Percentiles rank a stretch among this genome's conserved stretches.
These are phyloP conservation scores for Drosophila pegasa DNA, from an alignment of 2,888 invertebrate species.

Conservation along the genomic window DNA sequence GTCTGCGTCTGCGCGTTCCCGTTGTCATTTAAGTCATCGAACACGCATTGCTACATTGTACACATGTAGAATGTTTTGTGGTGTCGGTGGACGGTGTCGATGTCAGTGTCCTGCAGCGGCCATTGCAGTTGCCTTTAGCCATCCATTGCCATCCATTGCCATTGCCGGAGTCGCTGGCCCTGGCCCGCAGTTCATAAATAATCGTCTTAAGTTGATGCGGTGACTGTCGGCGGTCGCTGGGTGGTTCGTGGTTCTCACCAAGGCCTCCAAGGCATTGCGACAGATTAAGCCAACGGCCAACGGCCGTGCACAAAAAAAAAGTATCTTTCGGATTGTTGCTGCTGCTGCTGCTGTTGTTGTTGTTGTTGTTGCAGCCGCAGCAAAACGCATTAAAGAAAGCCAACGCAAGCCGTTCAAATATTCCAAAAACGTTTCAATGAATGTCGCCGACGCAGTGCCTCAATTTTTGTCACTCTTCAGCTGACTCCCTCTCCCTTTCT, in stretches of 20 bases:
- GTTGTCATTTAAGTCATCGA: constrained; percentile 82
- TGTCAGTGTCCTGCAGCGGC: constrained; percentile 77
- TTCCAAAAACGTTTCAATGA: constrained; percentile 79
- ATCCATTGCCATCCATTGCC: constrained; percentile 39
- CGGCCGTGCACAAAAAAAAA: constrained; percentile 37
- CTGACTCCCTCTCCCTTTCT: constrained; percentile 17
- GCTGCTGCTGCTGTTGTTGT: constrained; percentile 13
- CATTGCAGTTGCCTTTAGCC: constrained; percentile 45
- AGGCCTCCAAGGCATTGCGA: constrained; percentile 47
- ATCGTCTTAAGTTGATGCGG: constrained; percentile 79
- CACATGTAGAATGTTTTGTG: constrained; percentile 44
- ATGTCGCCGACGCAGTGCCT: constrained; percentile 77
- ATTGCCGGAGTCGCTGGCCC: constrained; percentile 27
- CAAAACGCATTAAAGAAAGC: constrained; percentile 43
- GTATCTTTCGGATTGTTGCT: constrained; percentile 31
- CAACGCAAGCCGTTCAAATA: constrained; percentile 57
- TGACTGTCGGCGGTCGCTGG: constrained; percentile 62
- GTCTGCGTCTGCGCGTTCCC: constrained; percentile 25
- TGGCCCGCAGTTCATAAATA: constrained; percentile 76
- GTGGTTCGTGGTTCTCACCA: constrained; percentile 58
- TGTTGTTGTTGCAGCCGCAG: constrained; percentile 25
- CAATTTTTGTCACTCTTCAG: constrained; percentile 65
- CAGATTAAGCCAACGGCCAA: constrained; percentile 59
- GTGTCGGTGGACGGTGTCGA: constrained; percentile 33
- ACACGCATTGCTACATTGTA: constrained; percentile 83